Evolutionary conservation across 2,797 vertebrate genomes (phyloP).

Genomic region (Acrossocheilus fasciatus): DNA sequence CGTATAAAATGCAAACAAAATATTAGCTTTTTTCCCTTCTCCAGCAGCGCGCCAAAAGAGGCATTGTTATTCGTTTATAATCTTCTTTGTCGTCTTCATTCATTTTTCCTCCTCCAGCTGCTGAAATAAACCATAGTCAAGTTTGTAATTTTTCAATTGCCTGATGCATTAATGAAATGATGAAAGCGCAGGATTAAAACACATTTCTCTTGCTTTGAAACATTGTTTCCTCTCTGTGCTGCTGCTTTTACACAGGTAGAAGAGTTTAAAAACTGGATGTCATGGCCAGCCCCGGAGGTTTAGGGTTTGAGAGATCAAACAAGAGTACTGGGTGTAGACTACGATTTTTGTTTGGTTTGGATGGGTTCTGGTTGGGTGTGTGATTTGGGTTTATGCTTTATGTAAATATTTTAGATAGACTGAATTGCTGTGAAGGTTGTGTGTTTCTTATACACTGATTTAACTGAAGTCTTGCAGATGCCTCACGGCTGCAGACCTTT

Average conservation of each 20-base stretch:
- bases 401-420: not conserved
- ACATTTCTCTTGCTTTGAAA: slow-evolving; percentile 44
- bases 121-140: slow-evolving; percentile 44
- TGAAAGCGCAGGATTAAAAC: slow-evolving; percentile 68
- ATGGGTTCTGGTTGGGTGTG: too few species aligned
- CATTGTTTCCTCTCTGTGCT: slow-evolving; percentile 24
- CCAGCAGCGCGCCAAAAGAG: slow-evolving; percentile 58
- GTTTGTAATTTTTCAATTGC: slow-evolving; percentile 55
- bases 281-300: not conserved
- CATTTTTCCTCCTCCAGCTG: slow-evolving; percentile 24
- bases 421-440: not conserved
- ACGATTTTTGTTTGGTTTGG: not conserved
- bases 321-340: not conserved
- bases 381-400: not conserved
- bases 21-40: slow-evolving; percentile 80
- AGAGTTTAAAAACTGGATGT: slow-evolving; percentile 15
- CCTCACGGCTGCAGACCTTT: not conserved
- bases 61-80: slow-evolving; percentile 77
- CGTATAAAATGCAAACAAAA: slow-evolving; percentile 93
- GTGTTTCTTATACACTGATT: slow-evolving; percentile 13
- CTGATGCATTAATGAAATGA: slow-evolving; percentile 51
- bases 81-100: slow-evolving; percentile 62
- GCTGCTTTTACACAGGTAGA: not conserved
- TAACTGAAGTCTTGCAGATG: slow-evolving; percentile 7
- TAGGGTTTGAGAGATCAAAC: not conserved